phyloP scores from a whole-genome alignment of 2,113 vertebrate genomes.

The Smithornis capensis region DNA sequence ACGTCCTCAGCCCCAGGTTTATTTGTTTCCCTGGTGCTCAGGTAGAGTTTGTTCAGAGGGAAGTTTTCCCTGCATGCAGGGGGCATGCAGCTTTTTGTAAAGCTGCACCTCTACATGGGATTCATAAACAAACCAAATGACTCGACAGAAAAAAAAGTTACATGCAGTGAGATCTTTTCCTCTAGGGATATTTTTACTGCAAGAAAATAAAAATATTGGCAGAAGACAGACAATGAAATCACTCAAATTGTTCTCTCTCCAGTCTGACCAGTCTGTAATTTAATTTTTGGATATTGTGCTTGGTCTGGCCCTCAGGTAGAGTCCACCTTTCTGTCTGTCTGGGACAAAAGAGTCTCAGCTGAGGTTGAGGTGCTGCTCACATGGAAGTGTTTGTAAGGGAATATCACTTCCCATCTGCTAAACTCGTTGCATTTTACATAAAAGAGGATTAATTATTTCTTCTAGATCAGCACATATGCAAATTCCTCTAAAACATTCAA shows the following conservation, averaged over 20 bases:
- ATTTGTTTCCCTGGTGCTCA: slow-evolving; percentile 19
- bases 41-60: background rate
- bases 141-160: slow-evolving; percentile 11
- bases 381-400: background rate
- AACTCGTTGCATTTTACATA: background rate
- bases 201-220: slow-evolving; percentile 21
- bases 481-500: background rate
- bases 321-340: background rate
- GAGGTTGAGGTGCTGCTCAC: background rate
- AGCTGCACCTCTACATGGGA: slow-evolving; percentile 10
- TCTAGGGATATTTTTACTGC: slow-evolving; percentile 8
- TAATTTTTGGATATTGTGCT: background rate
- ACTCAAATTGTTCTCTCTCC: background rate
- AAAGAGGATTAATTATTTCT: slow-evolving; percentile 6
- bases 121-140: slow-evolving; percentile 40
- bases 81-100: slow-evolving; percentile 10
- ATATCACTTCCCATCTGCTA: background rate
- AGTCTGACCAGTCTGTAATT: background rate
- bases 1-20: background rate
- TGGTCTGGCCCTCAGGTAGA: background rate
- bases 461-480: background rate
- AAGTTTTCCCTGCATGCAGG: slow-evolving; percentile 2
- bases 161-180: background rate
- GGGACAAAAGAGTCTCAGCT: background rate
- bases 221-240: slow-evolving; percentile 1